Evolutionary conservation across 2,113 vertebrate genomes (phyloP), one percentile per base, ranked within the genome.

Genomic region (Phaetusa simplex): DNA sequence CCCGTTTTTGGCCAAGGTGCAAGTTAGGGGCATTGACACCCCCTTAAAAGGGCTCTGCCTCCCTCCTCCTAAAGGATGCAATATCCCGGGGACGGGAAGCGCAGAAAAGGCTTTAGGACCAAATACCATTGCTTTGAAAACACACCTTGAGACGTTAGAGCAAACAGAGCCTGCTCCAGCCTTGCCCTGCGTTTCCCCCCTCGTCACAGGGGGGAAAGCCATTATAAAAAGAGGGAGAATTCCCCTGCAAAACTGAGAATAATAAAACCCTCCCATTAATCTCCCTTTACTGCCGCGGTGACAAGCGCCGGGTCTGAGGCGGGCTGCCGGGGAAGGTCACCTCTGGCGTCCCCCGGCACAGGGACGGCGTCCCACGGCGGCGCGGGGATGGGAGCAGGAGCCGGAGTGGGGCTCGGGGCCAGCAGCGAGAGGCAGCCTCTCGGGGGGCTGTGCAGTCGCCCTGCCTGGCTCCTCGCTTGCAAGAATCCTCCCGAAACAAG

Each of bases 201-300:
- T 62, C 14, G 1, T 67, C 92, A 16, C 29, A 0, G 83, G 91
- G 82, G 85, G 24, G 77, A 93, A 93, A 94, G 82, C 89, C 91
- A 96, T 94, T 96, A 72, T 47, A 83, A 91, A 90, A 96, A 77
- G 74, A 88, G 82, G 91, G 96, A 83, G 95, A 62, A 96, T 96
- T 97, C 93, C 86, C 67, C 76, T 94, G 71, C 82, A 96, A 97
- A 96, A 82, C 32, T 36, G 69, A 73, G 94, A 90, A 82, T 94
- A 95, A 94, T 93, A 95, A 96, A 96, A 87, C 69, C 36, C 52
- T 85, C 20, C 91, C 88, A 95, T 96, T 96, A 95, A 95, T 73
- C 73, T 94, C 38, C 73, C 81, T 96, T 96, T 94, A 96, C 86
- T 72, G 93, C 95, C 14, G 5, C 0, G 47, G 74, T 94, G 94